Evolutionary conservation across 2,888 invertebrate genomes (phyloP), one percentile per base, ranked within the genome.

Genomic region (Aspidapion aeneum): DNA sequence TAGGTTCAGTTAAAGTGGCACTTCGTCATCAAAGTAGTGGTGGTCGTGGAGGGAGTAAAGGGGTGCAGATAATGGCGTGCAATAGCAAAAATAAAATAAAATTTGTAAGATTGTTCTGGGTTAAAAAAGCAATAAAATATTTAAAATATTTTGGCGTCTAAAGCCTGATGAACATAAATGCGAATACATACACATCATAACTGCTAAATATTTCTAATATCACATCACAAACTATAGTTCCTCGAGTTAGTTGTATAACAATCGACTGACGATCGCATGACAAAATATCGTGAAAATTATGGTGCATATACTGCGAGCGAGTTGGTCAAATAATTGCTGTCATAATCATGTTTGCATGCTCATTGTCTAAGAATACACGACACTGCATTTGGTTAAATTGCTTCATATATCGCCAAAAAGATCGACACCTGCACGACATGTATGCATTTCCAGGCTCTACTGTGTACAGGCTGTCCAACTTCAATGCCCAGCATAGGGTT

Each of bases 211-310:
- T 35, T 12, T 35, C 35, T 35, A 35, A 35, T 35, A 12, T 35
- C 35, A 35, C 35, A 35, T n/a, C n/a, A n/a, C n/a, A 35, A 35
- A 35, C 35, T 12, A 35, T n/a, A n/a, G n/a, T n/a, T n/a, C n/a
- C n/a, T 35, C 35, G 35, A 3, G 35, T 35, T 35, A 35, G 5
- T 35, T 35, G 35, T 35, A 35, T 35, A 35, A 35, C 35, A 35
- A 35, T 35, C 35, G 35, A 52, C 3, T 7, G 56, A 21, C 56
- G n/a, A 58, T 58, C 58, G 58, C 58, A 58, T 58, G 58, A 58
- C 58, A 58, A 22, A 18, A 58, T 58, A n/a, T 49, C 58, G 58
- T 58, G 58, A n/a, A 48, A 49, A 52, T 52, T 52, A 35, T n/a
- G n/a, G n/a, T n/a, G n/a, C n/a, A n/a, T 35, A 35, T 35, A 35